These are phyloP conservation scores for Euzetes globulus DNA, from an alignment of 2,888 invertebrate genomes.

Conservation along the genomic window DNA sequence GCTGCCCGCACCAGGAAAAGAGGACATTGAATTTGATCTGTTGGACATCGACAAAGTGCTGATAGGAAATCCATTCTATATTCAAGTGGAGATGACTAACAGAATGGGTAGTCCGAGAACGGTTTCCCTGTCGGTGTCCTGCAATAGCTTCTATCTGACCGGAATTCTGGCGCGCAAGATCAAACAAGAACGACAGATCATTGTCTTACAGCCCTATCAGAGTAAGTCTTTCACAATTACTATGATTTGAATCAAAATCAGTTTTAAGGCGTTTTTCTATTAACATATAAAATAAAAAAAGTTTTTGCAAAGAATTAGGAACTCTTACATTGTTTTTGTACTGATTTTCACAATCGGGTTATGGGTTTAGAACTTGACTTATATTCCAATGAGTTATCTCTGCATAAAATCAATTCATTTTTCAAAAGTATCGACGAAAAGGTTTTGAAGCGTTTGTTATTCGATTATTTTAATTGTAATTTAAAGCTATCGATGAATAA, in stretches of 20 bases:
- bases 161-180: conserved; percentile 64
- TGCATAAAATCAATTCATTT: not conserved
- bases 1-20: conserved; percentile 46
- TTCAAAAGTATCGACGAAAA: not conserved
- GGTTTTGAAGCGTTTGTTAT: not conserved
- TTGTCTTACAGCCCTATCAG: conserved; percentile 58
- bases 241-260: not conserved
- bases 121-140: conserved; percentile 58
- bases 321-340: not conserved
- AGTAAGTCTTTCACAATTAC: conserved; percentile 45
- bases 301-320: too few relatives aligned
- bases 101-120: conserved; percentile 56
- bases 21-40: conserved; percentile 50
- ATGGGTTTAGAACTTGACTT: not conserved
- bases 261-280: not conserved
- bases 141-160: conserved; percentile 66
- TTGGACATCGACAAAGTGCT: conserved; percentile 60
- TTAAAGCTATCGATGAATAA: conserved; percentile 14
- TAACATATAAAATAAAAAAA: too few relatives aligned
- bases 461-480: conserved; percentile 7
- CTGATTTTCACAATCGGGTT: not conserved
- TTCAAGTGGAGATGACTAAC: conserved; percentile 61
- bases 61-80: conserved; percentile 60
- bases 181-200: conserved; percentile 61
- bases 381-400: not conserved